Evolutionary conservation across 2,797 vertebrate species (phyloP).

Genomic region (Discoglossus pictus): DNA sequence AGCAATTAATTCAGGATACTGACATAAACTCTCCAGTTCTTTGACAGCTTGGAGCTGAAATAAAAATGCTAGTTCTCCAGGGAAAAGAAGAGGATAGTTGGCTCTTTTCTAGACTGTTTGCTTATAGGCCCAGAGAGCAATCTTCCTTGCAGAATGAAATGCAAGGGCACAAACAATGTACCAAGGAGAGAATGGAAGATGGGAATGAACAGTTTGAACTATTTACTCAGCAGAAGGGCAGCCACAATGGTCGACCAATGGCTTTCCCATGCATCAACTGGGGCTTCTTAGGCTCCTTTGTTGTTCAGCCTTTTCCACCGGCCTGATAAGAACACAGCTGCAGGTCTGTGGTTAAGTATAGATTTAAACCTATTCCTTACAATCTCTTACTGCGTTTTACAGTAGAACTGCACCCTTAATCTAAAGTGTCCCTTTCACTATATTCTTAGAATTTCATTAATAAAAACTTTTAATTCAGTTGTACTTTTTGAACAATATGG

Average conservation of each 20-base stretch:
- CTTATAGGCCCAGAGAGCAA: constrained; percentile 99
- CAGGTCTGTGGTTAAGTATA: constrained; percentile 62
- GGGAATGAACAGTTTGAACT: constrained; percentile 99
- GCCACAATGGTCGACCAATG: constrained; percentile 94
- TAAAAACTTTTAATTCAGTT: too few relatives aligned
- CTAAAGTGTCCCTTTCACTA: neutral
- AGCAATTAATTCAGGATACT: constrained; percentile 99
- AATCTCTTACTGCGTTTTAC: constrained; percentile 74
- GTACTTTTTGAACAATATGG: too few relatives aligned
- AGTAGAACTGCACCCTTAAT: constrained; percentile 66
- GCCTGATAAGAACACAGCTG: constrained; percentile 98
- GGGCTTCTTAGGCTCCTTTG: constrained; percentile 93
- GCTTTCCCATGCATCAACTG: constrained; percentile 98
- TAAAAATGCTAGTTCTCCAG: constrained; percentile 99
- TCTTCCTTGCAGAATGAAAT: constrained; percentile 99
- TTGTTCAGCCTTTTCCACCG: constrained; percentile 81
- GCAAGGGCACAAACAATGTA: constrained; percentile 99
- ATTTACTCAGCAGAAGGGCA: constrained; percentile 99
- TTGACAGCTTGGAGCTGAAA: constrained; percentile 99
- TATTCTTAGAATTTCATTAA: constrained; percentile 30
- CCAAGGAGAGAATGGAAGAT: constrained; percentile 98
- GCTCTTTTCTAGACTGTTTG: constrained; percentile 99
- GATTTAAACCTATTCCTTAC: constrained; percentile 74
- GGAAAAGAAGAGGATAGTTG: constrained; percentile 96
- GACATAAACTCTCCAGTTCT: constrained; percentile 99